Evolutionary conservation across 2,888 invertebrate species (phyloP), one percentile per base, ranked within the genome.

Genomic region (Plemyria rubiginata): DNA sequence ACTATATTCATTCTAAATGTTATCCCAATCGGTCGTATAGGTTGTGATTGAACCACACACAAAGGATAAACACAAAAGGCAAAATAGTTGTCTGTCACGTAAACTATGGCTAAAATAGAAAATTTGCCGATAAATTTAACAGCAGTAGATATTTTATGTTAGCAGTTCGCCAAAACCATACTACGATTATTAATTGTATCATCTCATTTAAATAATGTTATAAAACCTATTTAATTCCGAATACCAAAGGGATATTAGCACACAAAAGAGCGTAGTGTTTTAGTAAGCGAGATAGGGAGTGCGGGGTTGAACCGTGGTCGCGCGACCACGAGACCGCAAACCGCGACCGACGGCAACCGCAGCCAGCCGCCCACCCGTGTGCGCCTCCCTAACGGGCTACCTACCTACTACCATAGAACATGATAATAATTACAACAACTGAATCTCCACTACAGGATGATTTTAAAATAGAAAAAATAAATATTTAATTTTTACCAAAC

Each of bases 301-400:
- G 79, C 72, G 45, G 65, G 57, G 45, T 41, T 22, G 43, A 45
- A 58, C 51, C 41, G 60, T 49, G 64, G 64, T 60, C 51, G 63
- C 40, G 63, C 51, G 59, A 76, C 80, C 82, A 77, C 79, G 77
- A 66, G 76, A 70, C 81, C 81, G 77, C 78, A 75, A 66, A 72
- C 74, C 73, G 80, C 77, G 82, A 79, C 62, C 57, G 62, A 75
- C 88, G 85, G 77, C 85, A 73, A 70, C 82, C 84, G 73, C 82
- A 74, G 72, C 71, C 69, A 52, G 71, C 74, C 78, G 67, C 66
- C 72, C 70, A 68, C 72, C 73, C 41, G 73, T 70, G 70, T 73
- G 66, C 71, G 64, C 62, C 69, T 63, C 59, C 77, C 76, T 75
- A 75, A 48, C 43, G 36, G 32, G 11, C 15, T 50, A 36, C 50